These are phyloP conservation scores for Coleophora flavipennella DNA, from an alignment of 2,888 invertebrate genomes.

Conservation along the genomic window DNA sequence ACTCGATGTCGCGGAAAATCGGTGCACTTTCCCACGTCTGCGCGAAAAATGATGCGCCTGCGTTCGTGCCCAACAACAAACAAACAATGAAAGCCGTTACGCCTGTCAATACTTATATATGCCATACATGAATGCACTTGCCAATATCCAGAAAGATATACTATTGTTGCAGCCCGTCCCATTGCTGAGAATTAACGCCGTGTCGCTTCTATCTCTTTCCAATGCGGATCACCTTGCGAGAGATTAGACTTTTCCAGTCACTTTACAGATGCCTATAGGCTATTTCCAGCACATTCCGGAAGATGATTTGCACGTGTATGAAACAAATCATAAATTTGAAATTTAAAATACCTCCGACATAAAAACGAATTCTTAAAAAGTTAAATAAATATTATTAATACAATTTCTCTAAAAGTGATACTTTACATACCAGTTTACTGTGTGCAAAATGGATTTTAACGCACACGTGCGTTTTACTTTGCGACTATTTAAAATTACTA, in stretches of 20 bases:
- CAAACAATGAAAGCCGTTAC: constrained; percentile 51
- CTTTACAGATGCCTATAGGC: constrained; percentile 13
- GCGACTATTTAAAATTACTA: too few species aligned
- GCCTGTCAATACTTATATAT: constrained; percentile 59
- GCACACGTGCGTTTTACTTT: too few species aligned
- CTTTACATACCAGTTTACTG: too few species aligned
- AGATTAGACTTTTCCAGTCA: constrained; percentile 17
- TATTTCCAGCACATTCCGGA: not conserved
- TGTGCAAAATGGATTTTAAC: too few species aligned
- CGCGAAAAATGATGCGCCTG: constrained; percentile 38
- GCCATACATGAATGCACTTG: constrained; percentile 32
- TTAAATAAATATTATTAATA: too few species aligned
- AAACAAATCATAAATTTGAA: too few species aligned
- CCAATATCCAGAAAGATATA: constrained; percentile 24
- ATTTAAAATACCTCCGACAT: too few species aligned
- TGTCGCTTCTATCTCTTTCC: constrained; percentile 15
- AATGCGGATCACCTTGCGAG: constrained; percentile 5
- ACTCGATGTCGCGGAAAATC: constrained; percentile 30
- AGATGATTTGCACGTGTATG: too few species aligned
- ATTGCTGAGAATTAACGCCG: constrained; percentile 10
- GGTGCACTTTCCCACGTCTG: constrained; percentile 33
- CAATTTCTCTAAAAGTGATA: too few species aligned
- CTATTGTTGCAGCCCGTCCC: constrained; percentile 18
- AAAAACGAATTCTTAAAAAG: too few species aligned
- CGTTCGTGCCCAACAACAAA: constrained; percentile 32